Conservation (phyloP, 2,113 vertebrate genomes). For the Cryptomyrus ogoouensis region DNA sequence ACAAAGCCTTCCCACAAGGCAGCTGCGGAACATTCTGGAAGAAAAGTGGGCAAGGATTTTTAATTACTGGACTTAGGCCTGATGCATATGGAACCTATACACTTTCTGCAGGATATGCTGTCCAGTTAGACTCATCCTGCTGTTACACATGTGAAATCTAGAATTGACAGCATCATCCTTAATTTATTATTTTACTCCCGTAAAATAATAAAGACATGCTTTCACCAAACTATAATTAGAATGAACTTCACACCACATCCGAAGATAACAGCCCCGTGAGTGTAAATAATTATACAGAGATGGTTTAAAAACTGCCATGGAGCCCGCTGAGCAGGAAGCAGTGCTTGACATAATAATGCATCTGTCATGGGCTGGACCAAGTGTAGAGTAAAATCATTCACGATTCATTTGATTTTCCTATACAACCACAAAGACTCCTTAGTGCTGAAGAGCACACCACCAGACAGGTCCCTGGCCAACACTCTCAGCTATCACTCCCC, state of each 20-base stretch:
- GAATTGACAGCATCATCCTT: neutral
- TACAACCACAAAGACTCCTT: neutral
- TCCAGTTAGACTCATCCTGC: neutral
- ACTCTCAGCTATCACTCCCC: neutral
- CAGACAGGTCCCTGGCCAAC: neutral
- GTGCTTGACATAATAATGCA: neutral
- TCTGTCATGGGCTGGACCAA: neutral
- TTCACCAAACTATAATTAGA: neutral
- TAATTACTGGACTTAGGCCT: too few relatives aligned
- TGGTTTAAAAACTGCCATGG: neutral
- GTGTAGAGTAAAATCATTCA: neutral
- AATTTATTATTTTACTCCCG: neutral
- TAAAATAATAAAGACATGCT: neutral
- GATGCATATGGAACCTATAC: neutral
- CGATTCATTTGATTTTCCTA: neutral
- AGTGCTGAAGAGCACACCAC: neutral
- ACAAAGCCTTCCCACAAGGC: constrained; percentile 88
- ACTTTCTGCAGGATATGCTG: neutral
- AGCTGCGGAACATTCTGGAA: constrained; percentile 80
- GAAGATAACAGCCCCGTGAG: neutral
- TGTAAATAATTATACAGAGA: neutral
- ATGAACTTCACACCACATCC: neutral
- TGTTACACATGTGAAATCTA: neutral
- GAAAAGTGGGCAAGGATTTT: constrained; percentile 27
- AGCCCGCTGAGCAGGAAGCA: neutral